Percentiles rank a stretch among this genome's conserved stretches.
Evolutionary conservation across 2,113 vertebrate genomes (phyloP).

Genomic region (Nothobranchius furzeri): DNA sequence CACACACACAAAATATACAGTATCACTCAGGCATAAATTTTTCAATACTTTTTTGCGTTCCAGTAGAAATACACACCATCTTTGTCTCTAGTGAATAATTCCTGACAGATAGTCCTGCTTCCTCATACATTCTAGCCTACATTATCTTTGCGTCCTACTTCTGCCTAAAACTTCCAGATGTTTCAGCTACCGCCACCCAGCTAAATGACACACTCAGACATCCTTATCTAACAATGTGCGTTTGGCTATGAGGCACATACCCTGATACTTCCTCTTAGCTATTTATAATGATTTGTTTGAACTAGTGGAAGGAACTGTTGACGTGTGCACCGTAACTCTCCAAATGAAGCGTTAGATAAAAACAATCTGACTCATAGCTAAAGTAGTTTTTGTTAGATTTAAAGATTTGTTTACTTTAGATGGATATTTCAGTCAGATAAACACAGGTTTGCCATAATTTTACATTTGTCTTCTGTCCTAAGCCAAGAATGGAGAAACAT

Average conservation of each 20-base stretch:
- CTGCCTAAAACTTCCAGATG: constrained; percentile 17
- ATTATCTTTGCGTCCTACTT: constrained; percentile 50
- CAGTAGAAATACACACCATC: not conserved
- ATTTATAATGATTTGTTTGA: not conserved
- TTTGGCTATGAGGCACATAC: not conserved
- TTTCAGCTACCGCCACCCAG: not conserved
- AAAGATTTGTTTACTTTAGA: not conserved
- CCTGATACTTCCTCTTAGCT: not conserved
- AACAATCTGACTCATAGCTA: not conserved
- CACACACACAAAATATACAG: not conserved
- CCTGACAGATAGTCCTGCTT: constrained; percentile 44
- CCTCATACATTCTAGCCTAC: constrained; percentile 56
- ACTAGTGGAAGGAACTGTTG: not conserved
- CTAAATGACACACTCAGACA: constrained; percentile 13
- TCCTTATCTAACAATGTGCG: not conserved
- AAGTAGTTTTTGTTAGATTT: not conserved
- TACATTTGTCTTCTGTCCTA: not conserved
- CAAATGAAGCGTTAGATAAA: not conserved
- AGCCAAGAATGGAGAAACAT: too few relatives aligned
- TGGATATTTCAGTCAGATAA: too few relatives aligned
- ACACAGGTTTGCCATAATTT: too few relatives aligned
- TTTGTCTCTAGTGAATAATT: constrained; percentile 46
- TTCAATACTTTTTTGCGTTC: constrained; percentile 27
- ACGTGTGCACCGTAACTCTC: not conserved
- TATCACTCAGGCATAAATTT: constrained; percentile 11